Conservation (phyloP, 1,140 invertebrate genomes). For the Caenorhabditis brenneri region DNA sequence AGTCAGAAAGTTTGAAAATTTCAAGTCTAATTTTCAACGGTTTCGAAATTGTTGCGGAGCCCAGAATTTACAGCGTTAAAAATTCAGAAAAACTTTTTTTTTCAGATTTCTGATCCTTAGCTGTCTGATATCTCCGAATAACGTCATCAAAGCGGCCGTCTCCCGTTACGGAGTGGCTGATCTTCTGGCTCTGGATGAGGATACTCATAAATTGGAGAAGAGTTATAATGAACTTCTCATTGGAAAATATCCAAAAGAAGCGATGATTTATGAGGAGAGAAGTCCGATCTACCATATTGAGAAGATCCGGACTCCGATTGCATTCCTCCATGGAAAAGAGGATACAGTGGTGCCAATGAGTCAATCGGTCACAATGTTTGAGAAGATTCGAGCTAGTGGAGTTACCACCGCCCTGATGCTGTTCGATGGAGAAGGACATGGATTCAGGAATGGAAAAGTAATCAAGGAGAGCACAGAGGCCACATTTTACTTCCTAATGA, state of each 20-base stretch:
- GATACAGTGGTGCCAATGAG: slow-evolving; percentile 70
- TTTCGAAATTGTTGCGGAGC: too few relatives aligned
- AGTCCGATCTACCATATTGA: slow-evolving; percentile 72
- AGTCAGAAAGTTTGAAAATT: too few relatives aligned
- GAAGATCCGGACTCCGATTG: slow-evolving; percentile 68
- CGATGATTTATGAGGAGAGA: slow-evolving; percentile 59
- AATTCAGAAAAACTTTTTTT: not conserved
- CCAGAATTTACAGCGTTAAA: not conserved
- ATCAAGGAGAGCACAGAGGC: slow-evolving; percentile 52
- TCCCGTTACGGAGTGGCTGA: slow-evolving; percentile 57
- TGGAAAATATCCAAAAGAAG: slow-evolving; percentile 66
- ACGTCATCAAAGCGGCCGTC: slow-evolving; percentile 56
- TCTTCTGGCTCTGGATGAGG: slow-evolving; percentile 56
- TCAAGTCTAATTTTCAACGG: too few relatives aligned
- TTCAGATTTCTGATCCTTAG: slow-evolving; percentile 68
- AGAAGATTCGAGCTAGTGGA: slow-evolving; percentile 23
- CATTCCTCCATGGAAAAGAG: slow-evolving; percentile 72
- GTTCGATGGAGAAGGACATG: slow-evolving; percentile 58
- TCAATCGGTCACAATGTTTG: slow-evolving; percentile 37
- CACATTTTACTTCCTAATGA: slow-evolving; percentile 55
- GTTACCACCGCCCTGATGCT: slow-evolving; percentile 51
- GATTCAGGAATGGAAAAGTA: slow-evolving; percentile 52
- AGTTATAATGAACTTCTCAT: slow-evolving; percentile 72
- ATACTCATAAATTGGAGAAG: slow-evolving; percentile 73
- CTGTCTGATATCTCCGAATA: slow-evolving; percentile 42